Base-by-base conservation (phyloP, 2,888 invertebrate species). In the Drosophila phalerata region DNA sequence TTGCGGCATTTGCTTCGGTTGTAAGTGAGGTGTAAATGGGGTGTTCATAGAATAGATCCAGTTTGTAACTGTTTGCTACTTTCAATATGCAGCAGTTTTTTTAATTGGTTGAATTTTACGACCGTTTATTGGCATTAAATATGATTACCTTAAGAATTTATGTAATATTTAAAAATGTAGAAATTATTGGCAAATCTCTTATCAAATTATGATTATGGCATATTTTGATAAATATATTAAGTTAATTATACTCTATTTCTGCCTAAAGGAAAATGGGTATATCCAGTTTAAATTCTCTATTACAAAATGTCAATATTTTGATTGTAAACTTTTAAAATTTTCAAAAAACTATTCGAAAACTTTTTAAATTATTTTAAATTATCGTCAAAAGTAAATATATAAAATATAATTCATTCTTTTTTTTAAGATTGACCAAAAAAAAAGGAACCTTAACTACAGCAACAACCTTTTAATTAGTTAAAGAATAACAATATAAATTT, bases 1-100 rank as follows among this genome's bases (percentile, higher is more conserved):
- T 64, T 56, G 63, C 57, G 57, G 57, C 55, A 55, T 43, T 43
- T 55, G 17, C 40, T 38, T 17, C 22, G 42, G 32, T 32, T 34
- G 43, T 32, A 22, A 15, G 19, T 56, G 55, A 11, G 34, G 22
- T 43, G 55, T 11, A 43, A 45, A 32, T 63, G 49, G 40, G 62
- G 42, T 58, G 49, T 56, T 47, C 15, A 34, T 34, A 56, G 32
- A 43, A 32, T 15, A 22, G 32, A 15, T 43, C 22, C 22, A 49
- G 49, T 49, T 34, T 34, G 2, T 56, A 56, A 43, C 55, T 43
- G 55, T 56, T 30, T 30, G 19, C 30, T 28, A 25, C 32, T 43
- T 43, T 55, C 49, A 19, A 49, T 49, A 32, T 22, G 32, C 49
- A 34, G 13, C 3, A 19, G n/a, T 9, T 49, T 4, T n/a, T 19